These are phyloP conservation scores for Rotaria sp. DNA, from an alignment of 2,888 invertebrate genomes.

Conservation along the genomic window DNA sequence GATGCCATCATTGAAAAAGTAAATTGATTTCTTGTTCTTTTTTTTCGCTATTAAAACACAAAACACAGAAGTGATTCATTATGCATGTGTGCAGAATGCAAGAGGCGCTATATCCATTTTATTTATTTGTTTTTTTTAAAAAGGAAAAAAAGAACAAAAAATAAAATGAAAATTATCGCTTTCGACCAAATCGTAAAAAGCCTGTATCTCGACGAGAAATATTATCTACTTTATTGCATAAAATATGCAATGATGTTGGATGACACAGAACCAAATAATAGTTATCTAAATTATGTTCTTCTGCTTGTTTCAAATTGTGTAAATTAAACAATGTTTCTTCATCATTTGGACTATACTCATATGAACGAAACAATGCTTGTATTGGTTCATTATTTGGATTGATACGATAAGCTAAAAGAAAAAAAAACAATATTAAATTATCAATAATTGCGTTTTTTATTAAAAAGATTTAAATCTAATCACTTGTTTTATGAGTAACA, in stretches of 20 bases:
- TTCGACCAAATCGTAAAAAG: background rate
- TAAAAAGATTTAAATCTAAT: too few relatives aligned
- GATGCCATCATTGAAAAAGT: background rate
- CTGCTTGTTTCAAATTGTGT: background rate
- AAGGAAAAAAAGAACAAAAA: background rate
- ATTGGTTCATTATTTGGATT: background rate
- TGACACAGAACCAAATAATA: background rate
- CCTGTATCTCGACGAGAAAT: background rate
- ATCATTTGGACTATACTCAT: background rate
- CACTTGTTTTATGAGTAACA: background rate
- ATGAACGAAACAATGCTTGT: background rate
- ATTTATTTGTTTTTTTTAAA: conserved; percentile 6
- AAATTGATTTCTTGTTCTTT: background rate
- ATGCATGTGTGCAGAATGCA: background rate
- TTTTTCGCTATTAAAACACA: background rate
- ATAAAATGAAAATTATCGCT: background rate
- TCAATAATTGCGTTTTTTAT: too few relatives aligned
- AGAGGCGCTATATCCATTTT: background rate
- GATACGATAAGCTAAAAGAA: background rate
- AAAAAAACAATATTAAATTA: background rate
- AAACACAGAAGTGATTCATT: background rate
- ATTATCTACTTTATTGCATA: background rate
- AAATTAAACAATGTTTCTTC: background rate
- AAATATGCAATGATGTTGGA: background rate
- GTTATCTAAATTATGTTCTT: background rate